Base-by-base conservation (phyloP, 2,113 vertebrate species). In the Nannospalax galili region DNA sequence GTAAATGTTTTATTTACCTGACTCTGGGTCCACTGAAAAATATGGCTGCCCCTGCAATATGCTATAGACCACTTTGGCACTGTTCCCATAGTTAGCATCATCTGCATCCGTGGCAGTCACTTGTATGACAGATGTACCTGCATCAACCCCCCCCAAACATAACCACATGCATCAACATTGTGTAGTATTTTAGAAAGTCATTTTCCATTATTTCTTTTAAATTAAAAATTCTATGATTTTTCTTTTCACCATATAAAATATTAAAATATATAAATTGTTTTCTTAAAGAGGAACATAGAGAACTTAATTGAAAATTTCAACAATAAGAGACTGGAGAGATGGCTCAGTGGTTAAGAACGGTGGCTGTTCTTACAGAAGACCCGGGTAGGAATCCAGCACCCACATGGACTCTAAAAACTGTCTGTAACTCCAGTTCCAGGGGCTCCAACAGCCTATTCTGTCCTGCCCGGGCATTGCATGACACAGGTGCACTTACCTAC, bases 31-130 rank as follows among this genome's bases (percentile, higher is more conserved):
- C 97, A 99, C 99, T 58, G 99, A 99, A 97, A 99, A 99, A 90
- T 99, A 99, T 0, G 99, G 99, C 67, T 99, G 99, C 84, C 99
- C 99, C 95, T 99, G 99, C 19, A 99, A 98, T 65, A 99, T 99
- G 96, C 99, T 99, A 84, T 99, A 99, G 7, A 99, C 99, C 11
- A 99, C 98, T 97, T 99, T 99, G 95, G 99, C 99, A 94, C 99
- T 99, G 97, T 99, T 99, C 91, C 99, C 99, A 0, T 99, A 99
- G 28, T 99, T 99, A 95, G 99, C 98, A 88, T 99, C 99, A 93
- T 99, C 99, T 3, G 99, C 99, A 8, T 99, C 99, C 20, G 98
- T 99, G 20, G 99, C 99, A 40, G 99, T 99, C 84, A 99, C 99
- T 95, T 99, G 99, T 92, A 98, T 98, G 75, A 99, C 99, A 96